Evolutionary conservation across 2,888 invertebrate genomes (phyloP).

Genomic region (Nephrocerus scutellatus): DNA sequence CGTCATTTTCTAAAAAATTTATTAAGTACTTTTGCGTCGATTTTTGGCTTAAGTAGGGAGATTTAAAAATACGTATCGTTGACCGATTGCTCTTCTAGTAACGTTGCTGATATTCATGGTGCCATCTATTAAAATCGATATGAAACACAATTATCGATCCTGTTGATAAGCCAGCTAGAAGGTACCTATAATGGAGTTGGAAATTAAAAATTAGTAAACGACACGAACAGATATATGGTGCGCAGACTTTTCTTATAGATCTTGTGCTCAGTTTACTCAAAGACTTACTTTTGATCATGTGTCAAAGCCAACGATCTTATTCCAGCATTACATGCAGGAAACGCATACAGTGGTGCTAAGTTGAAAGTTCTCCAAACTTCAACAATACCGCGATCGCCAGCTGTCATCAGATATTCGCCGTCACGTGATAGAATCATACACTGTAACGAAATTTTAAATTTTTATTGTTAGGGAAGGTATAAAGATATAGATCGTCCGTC

Average conservation of each 20-base stretch:
- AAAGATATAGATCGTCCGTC: no score
- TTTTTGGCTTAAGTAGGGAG: no score
- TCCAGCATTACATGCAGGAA: constrained; percentile 93
- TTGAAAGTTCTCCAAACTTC: constrained; percentile 98
- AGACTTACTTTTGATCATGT: constrained; percentile 95
- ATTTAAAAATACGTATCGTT: no score
- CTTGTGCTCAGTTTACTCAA: not conserved
- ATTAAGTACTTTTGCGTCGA: no score
- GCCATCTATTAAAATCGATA: constrained; percentile 99
- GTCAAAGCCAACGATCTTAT: constrained; percentile 91
- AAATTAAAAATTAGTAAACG: not conserved
- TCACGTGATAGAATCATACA: constrained; percentile 91
- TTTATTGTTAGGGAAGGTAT: constrained; percentile 11
- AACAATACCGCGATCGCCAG: constrained; percentile 93
- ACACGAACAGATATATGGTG: not conserved
- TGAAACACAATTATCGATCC: constrained; percentile 98
- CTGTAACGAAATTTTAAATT: constrained; percentile 56
- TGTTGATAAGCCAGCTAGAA: constrained; percentile 92
- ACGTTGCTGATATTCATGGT: constrained; percentile 91
- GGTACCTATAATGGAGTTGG: constrained; percentile 63
- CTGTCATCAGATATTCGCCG: constrained; percentile 97
- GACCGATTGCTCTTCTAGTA: no score
- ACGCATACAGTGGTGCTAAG: constrained; percentile 92
- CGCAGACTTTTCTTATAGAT: not conserved
- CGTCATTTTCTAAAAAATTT: no score